These are phyloP conservation scores for Lacerta bilineata DNA, from an alignment of 2,797 vertebrate species.

Conservation along the genomic window DNA sequence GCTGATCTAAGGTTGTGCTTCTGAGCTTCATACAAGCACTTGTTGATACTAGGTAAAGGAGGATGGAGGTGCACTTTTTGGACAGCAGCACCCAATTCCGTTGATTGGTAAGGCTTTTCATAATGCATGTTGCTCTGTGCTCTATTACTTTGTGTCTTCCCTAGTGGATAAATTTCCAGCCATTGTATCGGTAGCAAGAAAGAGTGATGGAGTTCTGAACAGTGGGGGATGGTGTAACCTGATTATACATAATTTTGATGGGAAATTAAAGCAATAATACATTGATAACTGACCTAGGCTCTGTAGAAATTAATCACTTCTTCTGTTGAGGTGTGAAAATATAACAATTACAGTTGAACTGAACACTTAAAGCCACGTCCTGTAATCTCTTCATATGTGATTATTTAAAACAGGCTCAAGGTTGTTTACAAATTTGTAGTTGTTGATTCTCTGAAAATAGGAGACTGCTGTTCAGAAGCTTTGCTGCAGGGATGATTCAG, in stretches of 20 bases:
- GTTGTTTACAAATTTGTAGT: not conserved
- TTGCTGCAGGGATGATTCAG: not conserved
- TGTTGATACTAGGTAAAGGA: not conserved
- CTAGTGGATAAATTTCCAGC: not conserved
- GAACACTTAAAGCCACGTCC: not conserved
- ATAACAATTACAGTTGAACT: not conserved
- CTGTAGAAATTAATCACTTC: not conserved
- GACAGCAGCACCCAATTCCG: not conserved
- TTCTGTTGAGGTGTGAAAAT: not conserved
- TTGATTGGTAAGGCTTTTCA: not conserved
- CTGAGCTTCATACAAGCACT: not conserved
- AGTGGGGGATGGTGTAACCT: not conserved
- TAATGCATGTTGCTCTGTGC: not conserved
- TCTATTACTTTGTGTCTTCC: not conserved
- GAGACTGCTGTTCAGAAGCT: not conserved
- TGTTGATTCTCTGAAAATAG: not conserved
- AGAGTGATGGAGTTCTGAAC: not conserved
- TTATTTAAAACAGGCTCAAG: constrained; percentile 8
- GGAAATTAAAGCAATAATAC: constrained; percentile 14
- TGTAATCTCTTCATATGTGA: constrained; percentile 26
- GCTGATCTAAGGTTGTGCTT: not conserved
- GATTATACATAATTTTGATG: constrained; percentile 16
- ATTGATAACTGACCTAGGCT: constrained; percentile 1
- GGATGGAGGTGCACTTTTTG: not conserved
- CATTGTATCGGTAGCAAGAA: not conserved